Evolutionary conservation across 1,140 invertebrate genomes (phyloP), one percentile per base, ranked within the genome.

Genomic region (Heliconius hewitsoni): DNA sequence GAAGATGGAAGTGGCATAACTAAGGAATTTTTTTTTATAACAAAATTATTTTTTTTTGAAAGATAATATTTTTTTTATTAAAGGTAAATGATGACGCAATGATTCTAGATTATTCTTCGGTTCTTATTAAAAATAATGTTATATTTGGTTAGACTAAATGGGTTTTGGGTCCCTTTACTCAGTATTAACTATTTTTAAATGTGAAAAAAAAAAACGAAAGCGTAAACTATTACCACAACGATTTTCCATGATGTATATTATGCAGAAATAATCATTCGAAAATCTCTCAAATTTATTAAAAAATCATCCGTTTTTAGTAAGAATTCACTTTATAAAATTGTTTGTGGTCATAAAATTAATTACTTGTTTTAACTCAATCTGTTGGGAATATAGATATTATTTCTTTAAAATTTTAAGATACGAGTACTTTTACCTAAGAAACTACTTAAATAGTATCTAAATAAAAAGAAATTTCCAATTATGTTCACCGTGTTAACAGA

Each of bases 401-500:
- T 52, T 18, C 18, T 0, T 52, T 52, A 52, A 19, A 1, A 0
- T 1, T 8, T 23, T 57, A 9, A 57, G 1, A n/a, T 9, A 57
- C 8, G 19, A 57, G 8, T 57, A 23, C n/a, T 57, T 57, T 57
- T 19, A 11, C n/a, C 2, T n/a, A 23, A 23, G 19, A n/a, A n/a
- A 11, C 55, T 11, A 57, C 55, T n/a, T n/a, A 57, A 57, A 23
- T 57, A 23, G 19, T 46, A 46, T 3, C 0, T 46, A 46, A 46
- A 46, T 46, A 46, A 46, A 46, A 46, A 46, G 13, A 16, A 46
- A 46, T 0, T 57, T 57, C 19, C 19, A 57, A 57, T n/a, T 23
- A 57, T 57, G 19, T 57, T n/a, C 55, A 57, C 8, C 55, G 55
- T n/a, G 55, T 57, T 57, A 57, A 57, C 55, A 57, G 55, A 57